A percentile compares a stretch with the other conserved stretches of the same genome.
Conservation (phyloP, 2,888 invertebrate genomes). For the Pheosia tremula region DNA sequence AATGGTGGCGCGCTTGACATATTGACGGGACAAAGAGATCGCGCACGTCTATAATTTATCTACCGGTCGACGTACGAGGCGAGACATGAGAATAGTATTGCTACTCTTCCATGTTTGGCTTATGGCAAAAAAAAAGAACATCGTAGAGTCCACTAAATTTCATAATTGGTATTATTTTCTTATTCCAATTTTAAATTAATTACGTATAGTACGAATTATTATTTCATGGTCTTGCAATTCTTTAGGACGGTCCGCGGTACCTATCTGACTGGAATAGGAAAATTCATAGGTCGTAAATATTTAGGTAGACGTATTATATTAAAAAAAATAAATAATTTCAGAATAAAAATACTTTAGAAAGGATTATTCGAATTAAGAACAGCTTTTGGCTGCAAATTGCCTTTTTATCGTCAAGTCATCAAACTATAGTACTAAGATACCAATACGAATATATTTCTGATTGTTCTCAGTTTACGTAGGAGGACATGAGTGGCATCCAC, state of each 20-base stretch:
- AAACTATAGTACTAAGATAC: neutral
- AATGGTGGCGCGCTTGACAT: slow-evolving; percentile 68
- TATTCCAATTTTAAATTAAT: too few relatives aligned
- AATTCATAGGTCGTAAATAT: too few relatives aligned
- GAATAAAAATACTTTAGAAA: too few relatives aligned
- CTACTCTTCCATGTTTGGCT: slow-evolving; percentile 20
- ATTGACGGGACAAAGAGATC: slow-evolving; percentile 81
- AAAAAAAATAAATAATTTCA: too few relatives aligned
- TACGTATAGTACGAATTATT: too few relatives aligned
- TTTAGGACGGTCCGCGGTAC: too few relatives aligned
- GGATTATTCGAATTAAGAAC: too few relatives aligned
- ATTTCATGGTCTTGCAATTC: too few relatives aligned
- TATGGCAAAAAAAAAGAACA: neutral
- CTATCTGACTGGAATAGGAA: too few relatives aligned
- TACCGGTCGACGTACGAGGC: slow-evolving; percentile 47
- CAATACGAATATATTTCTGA: neutral
- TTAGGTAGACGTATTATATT: too few relatives aligned
- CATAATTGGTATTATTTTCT: too few relatives aligned
- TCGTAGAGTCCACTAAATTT: too few relatives aligned
- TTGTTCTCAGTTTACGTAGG: slow-evolving; percentile 4
- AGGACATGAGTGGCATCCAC: slow-evolving; percentile 1
- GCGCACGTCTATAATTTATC: slow-evolving; percentile 68
- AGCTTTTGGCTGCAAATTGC: neutral
- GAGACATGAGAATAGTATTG: slow-evolving; percentile 56
- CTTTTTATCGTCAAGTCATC: neutral